A percentile compares a stretch with the other conserved stretches of the same genome.
Conservation (phyloP, 2,888 invertebrate genomes). For the Epinotia demarniana region DNA sequence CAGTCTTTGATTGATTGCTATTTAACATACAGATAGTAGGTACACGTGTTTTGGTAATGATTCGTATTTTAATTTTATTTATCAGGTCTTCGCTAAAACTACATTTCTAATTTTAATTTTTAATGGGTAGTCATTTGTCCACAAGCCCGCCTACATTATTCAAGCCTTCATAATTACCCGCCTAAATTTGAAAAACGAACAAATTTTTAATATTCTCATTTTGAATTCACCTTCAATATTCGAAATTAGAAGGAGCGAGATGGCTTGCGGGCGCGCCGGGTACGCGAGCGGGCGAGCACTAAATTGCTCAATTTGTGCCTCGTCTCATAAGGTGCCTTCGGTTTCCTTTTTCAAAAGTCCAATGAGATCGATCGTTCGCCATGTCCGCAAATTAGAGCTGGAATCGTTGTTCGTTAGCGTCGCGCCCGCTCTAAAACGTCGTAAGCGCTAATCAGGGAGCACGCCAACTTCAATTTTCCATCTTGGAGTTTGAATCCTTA, state of each 20-base stretch:
- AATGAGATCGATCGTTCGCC: slow-evolving; percentile 83
- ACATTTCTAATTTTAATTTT: slow-evolving; percentile 12
- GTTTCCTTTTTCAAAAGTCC: slow-evolving; percentile 81
- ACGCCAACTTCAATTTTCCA: slow-evolving; percentile 52
- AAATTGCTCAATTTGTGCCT: slow-evolving; percentile 83
- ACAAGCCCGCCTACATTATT: slow-evolving; percentile 55
- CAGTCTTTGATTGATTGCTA: slow-evolving; percentile 18
- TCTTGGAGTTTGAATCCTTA: slow-evolving; percentile 45
- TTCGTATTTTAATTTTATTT: not conserved
- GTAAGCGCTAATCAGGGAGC: slow-evolving; percentile 52
- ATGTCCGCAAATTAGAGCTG: slow-evolving; percentile 83
- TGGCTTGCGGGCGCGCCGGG: slow-evolving; percentile 51
- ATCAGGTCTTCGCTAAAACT: slow-evolving; percentile 4
- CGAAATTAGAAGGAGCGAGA: slow-evolving; percentile 62
- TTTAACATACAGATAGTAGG: not conserved
- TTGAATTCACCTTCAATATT: slow-evolving; percentile 60
- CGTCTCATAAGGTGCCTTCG: slow-evolving; percentile 72
- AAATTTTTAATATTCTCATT: slow-evolving; percentile 70
- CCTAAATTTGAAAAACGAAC: slow-evolving; percentile 60
- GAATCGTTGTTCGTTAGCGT: slow-evolving; percentile 81
- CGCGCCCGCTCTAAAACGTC: slow-evolving; percentile 51
- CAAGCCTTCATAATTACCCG: slow-evolving; percentile 57
- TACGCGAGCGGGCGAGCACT: slow-evolving; percentile 69
- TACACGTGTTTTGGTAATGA: slow-evolving; percentile 18
- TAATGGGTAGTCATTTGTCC: slow-evolving; percentile 54